Conservation (phyloP, 2,113 vertebrate species). For the Larimichthys polyactis region DNA sequence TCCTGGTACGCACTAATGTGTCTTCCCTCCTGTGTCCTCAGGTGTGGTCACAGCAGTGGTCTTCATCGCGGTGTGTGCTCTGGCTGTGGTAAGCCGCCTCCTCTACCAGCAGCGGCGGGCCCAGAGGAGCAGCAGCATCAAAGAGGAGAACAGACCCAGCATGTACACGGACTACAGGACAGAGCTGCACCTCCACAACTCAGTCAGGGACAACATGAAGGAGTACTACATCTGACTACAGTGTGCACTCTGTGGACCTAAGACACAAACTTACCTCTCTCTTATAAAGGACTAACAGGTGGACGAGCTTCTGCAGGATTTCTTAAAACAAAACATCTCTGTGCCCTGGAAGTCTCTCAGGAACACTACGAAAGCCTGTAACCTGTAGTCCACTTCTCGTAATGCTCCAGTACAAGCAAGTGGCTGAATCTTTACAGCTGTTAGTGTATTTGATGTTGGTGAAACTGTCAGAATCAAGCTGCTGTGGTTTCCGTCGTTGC, state of each 20-base stretch:
- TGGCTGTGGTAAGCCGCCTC: constrained; percentile 91
- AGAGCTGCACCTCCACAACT: constrained; percentile 92
- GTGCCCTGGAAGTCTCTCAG: constrained; percentile 41
- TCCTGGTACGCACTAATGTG: background rate
- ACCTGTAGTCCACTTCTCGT: constrained; percentile 34
- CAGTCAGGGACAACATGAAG: constrained; percentile 93
- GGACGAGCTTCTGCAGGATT: constrained; percentile 46
- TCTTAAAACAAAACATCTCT: constrained; percentile 11
- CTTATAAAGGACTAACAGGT: constrained; percentile 39
- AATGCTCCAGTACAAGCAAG: constrained; percentile 45
- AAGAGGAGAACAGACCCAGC: constrained; percentile 88
- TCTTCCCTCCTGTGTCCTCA: constrained; percentile 64
- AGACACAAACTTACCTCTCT: constrained; percentile 57
- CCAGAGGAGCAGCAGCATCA: constrained; percentile 84
- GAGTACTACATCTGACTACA: constrained; percentile 95
- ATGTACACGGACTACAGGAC: constrained; percentile 91
- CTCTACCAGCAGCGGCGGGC: constrained; percentile 93
- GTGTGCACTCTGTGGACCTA: constrained; percentile 16
- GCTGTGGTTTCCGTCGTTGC: constrained; percentile 68
- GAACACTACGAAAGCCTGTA: constrained; percentile 43
- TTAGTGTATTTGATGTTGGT: constrained; percentile 71
- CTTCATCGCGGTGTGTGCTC: constrained; percentile 91
- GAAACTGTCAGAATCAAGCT: constrained; percentile 63
- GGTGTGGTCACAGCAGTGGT: constrained; percentile 93
- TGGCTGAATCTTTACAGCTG: constrained; percentile 50